These are phyloP conservation scores for Myotis planiceps DNA, from an alignment of 2,797 vertebrate species.

Conservation along the genomic window DNA sequence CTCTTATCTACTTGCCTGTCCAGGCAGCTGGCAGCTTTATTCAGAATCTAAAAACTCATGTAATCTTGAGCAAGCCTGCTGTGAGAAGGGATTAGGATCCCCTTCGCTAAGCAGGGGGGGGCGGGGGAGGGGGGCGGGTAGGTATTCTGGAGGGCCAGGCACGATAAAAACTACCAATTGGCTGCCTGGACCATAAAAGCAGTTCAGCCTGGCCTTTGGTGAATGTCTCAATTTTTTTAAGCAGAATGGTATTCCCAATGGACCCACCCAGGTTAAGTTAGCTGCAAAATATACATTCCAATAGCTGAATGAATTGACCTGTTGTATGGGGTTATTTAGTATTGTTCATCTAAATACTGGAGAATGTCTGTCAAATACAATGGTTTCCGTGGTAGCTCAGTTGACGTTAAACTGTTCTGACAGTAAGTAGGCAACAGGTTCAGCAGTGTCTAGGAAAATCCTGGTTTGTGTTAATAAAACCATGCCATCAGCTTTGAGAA, in stretches of 20 bases:
- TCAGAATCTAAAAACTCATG: slow-evolving; percentile 60
- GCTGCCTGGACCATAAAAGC: slow-evolving; percentile 31
- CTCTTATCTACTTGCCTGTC: slow-evolving; percentile 53
- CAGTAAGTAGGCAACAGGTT: slow-evolving; percentile 70
- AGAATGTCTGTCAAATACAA: slow-evolving; percentile 73
- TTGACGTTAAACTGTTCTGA: slow-evolving; percentile 76
- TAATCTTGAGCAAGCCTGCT: slow-evolving; percentile 50
- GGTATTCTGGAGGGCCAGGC: background rate
- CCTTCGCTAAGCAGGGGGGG: background rate
- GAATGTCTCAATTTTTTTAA: slow-evolving; percentile 49
- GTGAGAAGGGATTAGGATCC: slow-evolving; percentile 47
- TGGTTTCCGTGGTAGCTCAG: slow-evolving; percentile 24
- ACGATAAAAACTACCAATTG: slow-evolving; percentile 16
- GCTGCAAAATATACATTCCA: slow-evolving; percentile 66
- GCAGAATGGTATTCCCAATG: slow-evolving; percentile 33
- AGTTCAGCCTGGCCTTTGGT: background rate
- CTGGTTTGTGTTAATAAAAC: slow-evolving; percentile 66
- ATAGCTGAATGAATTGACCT: slow-evolving; percentile 70
- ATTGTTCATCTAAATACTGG: slow-evolving; percentile 75
- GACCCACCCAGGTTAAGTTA: slow-evolving; percentile 46
- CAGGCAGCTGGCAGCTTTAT: slow-evolving; percentile 67
- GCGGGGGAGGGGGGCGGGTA: too few relatives aligned
- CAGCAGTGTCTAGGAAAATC: slow-evolving; percentile 62
- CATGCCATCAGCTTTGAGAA: slow-evolving; percentile 29
- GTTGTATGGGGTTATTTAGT: slow-evolving; percentile 60